Base-by-base conservation (phyloP, 1,140 invertebrate genomes). In the Drosophila arawakana region DNA sequence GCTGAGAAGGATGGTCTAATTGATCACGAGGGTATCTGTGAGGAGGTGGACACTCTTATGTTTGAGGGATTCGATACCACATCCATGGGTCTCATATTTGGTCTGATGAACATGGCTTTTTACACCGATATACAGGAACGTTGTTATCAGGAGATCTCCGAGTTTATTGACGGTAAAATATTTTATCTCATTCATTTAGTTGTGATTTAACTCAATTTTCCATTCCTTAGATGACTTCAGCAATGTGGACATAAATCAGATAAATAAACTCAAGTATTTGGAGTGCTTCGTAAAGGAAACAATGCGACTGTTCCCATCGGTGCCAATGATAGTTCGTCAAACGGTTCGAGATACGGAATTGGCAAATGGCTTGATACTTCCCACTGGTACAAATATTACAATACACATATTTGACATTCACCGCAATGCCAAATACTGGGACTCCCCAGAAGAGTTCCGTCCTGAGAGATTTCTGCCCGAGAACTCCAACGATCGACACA, bases 41-140 rank as follows among this genome's bases (percentile, higher is more conserved):
- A 97, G 83, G 96, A 97, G 93, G 96, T 97, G 4, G 96, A 97
- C 82, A 97, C 96, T 0, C 97, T 97, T 65, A 95, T 96, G 94
- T 97, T 97, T 92, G 96, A 95, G 76, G 94, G 94, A 1, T 96
- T 96, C 78, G 96, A 97, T 80, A 97, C 96, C 15, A 96, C 95
- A 1, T 94, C 95, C 1, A 93, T 94, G 47, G 93, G 89, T 4
- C 79, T 96, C 2, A 93, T 91, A 50, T 96, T 94, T 92, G 92
- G 93, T 0, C 80, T 96, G 3, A 94, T 95, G 83, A 91, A 94
- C 10, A 74, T 96, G 2, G 94, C 94, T 2, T 86, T 93, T 59
- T 91, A 96, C 85, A 93, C 93, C 13, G 93, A 95, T 41, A 92
- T 94, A 44, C 96, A 97, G 91, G 89, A 94, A 13, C 94, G 94